Percentiles rank a stretch among this genome's conserved stretches.
Evolutionary conservation across 2,113 vertebrate species (phyloP).

Genomic region (Phylloscopus trochiloides): DNA sequence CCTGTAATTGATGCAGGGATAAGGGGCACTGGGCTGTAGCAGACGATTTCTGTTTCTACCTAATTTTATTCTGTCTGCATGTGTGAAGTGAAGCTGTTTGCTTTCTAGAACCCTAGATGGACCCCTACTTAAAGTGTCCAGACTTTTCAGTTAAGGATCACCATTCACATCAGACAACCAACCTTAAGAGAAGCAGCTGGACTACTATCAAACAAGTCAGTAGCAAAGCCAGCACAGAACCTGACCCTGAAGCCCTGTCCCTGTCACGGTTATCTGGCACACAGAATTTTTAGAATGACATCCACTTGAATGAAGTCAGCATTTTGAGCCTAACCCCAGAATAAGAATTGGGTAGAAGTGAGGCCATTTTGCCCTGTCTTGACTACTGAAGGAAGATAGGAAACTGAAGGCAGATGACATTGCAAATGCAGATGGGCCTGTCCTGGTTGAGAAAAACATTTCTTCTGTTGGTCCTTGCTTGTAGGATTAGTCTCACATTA

Average conservation of each 20-base stretch:
- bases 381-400: background rate
- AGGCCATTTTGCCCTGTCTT: background rate
- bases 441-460: slow-evolving; percentile 10
- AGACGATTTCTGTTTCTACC: background rate
- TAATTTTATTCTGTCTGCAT: background rate
- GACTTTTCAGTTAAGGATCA: background rate
- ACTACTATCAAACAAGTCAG: background rate
- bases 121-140: background rate
- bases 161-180: background rate
- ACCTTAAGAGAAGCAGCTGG: background rate
- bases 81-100: background rate
- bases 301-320: background rate
- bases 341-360: background rate
- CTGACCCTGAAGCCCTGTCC: background rate
- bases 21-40: background rate
- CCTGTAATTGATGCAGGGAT: background rate
- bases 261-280: background rate
- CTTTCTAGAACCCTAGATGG: background rate
- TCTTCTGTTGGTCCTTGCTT: slow-evolving; percentile 16
- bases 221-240: background rate
- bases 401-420: background rate
- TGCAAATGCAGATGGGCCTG: background rate
- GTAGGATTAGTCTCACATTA: background rate
- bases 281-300: background rate
- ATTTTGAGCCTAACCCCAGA: background rate